Evolutionary conservation across 2,113 vertebrate genomes (phyloP), one percentile per base, ranked within the genome.

Genomic region (Nyctibius bracteatus): DNA sequence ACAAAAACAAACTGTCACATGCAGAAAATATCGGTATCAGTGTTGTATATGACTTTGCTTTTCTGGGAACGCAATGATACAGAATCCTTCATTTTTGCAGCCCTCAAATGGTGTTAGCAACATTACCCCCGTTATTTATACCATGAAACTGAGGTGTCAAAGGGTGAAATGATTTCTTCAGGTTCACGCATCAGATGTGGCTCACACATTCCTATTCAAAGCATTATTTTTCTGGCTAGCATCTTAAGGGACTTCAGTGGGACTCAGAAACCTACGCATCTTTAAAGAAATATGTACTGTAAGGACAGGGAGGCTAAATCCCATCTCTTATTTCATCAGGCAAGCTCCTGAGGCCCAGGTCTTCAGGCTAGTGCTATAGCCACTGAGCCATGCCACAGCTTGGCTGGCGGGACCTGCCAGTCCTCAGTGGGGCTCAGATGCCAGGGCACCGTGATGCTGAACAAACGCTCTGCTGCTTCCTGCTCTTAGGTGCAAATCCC

Each of bases 351-450:
- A 70, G 67, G 49, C 37, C 33, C 19, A 15, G 20, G 23, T 49
- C 47, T n/a, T 62, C 67, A 70, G 25, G n/a, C 49, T 28, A 10
- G 6, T 12, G 47, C 61, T 61, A 6, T 3, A 61, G 15, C 10
- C 68, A n/a, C 28, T 30, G 33, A 74, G 35, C 47, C 8, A 8
- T 17, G 33, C 43, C 74, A 62, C 23, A 68, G 44, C 59, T 67
- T 0, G 0, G 55, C 33, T 37, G 44, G 62, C 2, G 3, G 44
- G 49, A 39, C 54, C 58, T 72, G 39, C 39, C 49, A 47, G 39
- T 30, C 37, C 59, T 73, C 37, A 12, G 22, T 4, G 47, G 18
- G 30, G 49, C 67, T 72, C 57, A 43, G 30, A 52, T 33, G 21
- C n/a, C 58, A 43, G 17, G 58, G 44, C 39, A 72, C 39, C 46